Conservation (phyloP, 1,140 invertebrate species). For the Lordiphosa clarofinis region DNA sequence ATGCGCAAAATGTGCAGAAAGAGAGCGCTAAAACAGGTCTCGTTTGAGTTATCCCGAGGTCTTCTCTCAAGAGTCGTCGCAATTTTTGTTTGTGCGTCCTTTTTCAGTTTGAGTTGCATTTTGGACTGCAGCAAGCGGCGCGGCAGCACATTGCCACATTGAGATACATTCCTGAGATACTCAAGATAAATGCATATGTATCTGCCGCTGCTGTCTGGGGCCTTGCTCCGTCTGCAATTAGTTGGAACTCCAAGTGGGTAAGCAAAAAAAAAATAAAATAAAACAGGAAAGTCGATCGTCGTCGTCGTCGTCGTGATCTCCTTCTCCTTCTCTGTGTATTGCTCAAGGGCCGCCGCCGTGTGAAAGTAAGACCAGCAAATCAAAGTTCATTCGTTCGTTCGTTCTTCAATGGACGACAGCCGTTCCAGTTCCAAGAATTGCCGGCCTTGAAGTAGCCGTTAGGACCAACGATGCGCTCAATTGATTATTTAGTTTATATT, state of each 20-base stretch:
- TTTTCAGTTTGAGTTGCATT: conserved; percentile 52
- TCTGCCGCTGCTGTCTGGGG: conserved; percentile 26
- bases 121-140: conserved; percentile 34
- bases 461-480: conserved; percentile 65
- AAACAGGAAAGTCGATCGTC: conserved; percentile 44
- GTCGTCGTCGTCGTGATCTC: conserved; percentile 6
- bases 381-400: conserved; percentile 37
- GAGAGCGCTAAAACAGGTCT: conserved; percentile 55
- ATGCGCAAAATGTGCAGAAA: conserved; percentile 45
- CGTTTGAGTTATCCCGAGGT: conserved; percentile 36
- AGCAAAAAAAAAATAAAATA: conserved; percentile 19
- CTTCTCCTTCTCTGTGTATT: too few relatives aligned
- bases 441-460: conserved; percentile 71
- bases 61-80: conserved; percentile 25
- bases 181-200: conserved; percentile 56
- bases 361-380: conserved; percentile 58
- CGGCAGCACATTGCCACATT: conserved; percentile 34
- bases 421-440: conserved; percentile 60
- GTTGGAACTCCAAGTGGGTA: conserved; percentile 49
- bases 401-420: conserved; percentile 58
- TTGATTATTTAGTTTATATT: conserved; percentile 76
- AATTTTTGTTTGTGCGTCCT: conserved; percentile 52
- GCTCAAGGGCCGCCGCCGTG: conserved; percentile 33
- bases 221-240: conserved; percentile 50
- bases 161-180: conserved; percentile 68